Conservation (phyloP, 1,140 invertebrate genomes). For the Eriosoma lanigerum region DNA sequence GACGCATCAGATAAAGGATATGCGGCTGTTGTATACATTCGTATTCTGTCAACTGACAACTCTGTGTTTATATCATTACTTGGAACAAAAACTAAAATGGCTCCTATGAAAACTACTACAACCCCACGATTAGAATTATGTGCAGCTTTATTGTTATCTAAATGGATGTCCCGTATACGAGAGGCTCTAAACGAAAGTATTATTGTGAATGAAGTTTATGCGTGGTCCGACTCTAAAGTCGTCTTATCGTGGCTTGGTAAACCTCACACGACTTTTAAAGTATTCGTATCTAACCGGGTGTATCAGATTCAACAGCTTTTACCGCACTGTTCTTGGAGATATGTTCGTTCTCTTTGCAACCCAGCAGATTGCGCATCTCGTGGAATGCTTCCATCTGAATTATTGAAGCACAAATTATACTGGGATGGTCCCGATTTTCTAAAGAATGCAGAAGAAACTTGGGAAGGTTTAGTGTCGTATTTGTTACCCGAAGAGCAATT, state of each 20-base stretch:
- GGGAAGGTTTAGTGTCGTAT: background rate
- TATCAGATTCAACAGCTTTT: background rate
- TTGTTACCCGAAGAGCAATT: too few relatives aligned
- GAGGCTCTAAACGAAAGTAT: background rate
- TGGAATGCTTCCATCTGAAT: background rate
- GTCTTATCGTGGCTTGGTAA: slow-evolving; percentile 57
- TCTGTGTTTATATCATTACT: slow-evolving; percentile 48
- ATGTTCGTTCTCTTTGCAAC: slow-evolving; percentile 55
- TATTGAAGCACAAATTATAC: background rate
- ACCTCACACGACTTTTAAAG: slow-evolving; percentile 55
- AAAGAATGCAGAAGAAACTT: background rate
- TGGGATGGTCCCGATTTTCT: background rate
- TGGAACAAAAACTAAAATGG: slow-evolving; percentile 52
- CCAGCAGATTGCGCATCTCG: slow-evolving; percentile 54
- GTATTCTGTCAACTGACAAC: background rate
- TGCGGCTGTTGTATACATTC: slow-evolving; percentile 33
- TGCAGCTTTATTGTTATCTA: slow-evolving; percentile 53
- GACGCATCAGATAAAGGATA: slow-evolving; percentile 34
- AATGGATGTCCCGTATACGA: background rate
- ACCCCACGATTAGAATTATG: slow-evolving; percentile 54
- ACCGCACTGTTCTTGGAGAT: slow-evolving; percentile 52
- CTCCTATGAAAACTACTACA: slow-evolving; percentile 53
- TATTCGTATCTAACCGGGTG: slow-evolving; percentile 31
- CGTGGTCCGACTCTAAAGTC: slow-evolving; percentile 57
- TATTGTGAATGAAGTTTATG: background rate